phyloP scores from a whole-genome alignment of 2,113 vertebrate genomes.

The Oreochromis aureus region DNA sequence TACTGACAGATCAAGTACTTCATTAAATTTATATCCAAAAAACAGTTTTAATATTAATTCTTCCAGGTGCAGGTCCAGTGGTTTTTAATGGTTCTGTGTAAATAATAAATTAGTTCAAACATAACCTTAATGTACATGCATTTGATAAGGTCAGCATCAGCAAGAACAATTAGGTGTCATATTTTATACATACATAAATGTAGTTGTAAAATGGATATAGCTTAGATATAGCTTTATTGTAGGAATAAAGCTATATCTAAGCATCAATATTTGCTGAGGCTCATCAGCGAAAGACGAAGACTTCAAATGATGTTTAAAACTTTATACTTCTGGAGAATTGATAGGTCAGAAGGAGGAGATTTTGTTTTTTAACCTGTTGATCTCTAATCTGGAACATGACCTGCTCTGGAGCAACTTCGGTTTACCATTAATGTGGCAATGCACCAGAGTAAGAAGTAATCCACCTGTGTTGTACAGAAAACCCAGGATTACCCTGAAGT shows the following conservation, averaged over 20 bases:
- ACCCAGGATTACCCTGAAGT: not conserved
- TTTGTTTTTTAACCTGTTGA: not conserved
- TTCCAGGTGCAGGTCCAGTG: not conserved
- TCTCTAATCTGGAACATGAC: not conserved
- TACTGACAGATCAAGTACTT: not conserved
- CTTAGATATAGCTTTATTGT: too few species aligned
- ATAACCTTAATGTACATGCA: not conserved
- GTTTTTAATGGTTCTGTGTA: not conserved
- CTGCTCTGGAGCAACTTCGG: not conserved
- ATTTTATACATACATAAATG: not conserved
- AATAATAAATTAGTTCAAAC: not conserved
- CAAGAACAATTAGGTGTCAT: not conserved
- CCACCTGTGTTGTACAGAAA: not conserved
- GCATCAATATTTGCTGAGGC: not conserved
- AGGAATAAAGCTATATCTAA: not conserved
- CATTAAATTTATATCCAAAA: not conserved
- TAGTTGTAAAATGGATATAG: not conserved
- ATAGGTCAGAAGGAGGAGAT: not conserved
- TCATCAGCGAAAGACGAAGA: not conserved
- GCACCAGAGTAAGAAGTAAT: not conserved
- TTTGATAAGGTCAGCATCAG: not conserved
- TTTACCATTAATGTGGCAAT: rapidly evolving
- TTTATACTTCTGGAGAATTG: not conserved
- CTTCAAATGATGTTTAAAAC: not conserved
- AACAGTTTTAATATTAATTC: not conserved